Percentiles rank a stretch among this genome's conserved stretches.
Evolutionary conservation across 1,140 invertebrate species (phyloP).

Genomic region (Sweltsa coloradensis): DNA sequence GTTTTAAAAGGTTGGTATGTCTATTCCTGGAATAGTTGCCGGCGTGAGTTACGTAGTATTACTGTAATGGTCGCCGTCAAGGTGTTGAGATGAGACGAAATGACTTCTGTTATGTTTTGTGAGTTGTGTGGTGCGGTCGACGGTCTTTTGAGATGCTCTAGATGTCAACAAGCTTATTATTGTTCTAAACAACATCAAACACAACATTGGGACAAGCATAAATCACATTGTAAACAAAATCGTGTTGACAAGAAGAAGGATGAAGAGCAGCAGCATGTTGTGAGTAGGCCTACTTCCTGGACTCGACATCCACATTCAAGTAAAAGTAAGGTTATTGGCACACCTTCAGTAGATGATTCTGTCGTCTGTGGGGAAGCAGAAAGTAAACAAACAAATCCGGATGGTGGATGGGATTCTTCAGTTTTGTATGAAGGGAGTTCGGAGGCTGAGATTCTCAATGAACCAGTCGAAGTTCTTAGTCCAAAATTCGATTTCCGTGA

Average conservation of each 20-base stretch:
- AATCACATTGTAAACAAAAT: conserved; percentile 24
- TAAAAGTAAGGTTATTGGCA: background rate
- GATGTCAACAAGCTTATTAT: conserved; percentile 58
- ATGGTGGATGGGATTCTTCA: conserved; percentile 14
- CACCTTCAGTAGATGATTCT: background rate
- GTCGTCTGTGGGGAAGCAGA: background rate
- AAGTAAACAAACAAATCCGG: background rate
- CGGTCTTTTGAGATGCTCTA: conserved; percentile 55
- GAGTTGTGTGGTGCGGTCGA: conserved; percentile 51
- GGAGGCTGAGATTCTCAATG: conserved; percentile 48
- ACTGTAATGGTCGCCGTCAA: no score
- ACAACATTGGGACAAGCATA: conserved; percentile 62
- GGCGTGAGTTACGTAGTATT: no score
- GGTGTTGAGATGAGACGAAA: no score
- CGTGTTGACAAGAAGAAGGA: conserved; percentile 2
- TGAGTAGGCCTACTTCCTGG: background rate
- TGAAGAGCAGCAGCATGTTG: background rate
- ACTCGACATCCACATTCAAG: background rate
- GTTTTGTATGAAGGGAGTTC: conserved; percentile 52
- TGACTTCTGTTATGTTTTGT: conserved; percentile 28
- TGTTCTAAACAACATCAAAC: conserved; percentile 68
- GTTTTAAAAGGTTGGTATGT: no score
- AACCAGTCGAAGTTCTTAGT: conserved; percentile 40
- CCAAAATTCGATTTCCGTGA: conserved; percentile 18
- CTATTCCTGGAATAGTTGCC: no score